A percentile compares a stretch with the other conserved stretches of the same genome.
These are phyloP conservation scores for Varroa destructor DNA, from an alignment of 1,140 invertebrate genomes.

Conservation along the genomic window DNA sequence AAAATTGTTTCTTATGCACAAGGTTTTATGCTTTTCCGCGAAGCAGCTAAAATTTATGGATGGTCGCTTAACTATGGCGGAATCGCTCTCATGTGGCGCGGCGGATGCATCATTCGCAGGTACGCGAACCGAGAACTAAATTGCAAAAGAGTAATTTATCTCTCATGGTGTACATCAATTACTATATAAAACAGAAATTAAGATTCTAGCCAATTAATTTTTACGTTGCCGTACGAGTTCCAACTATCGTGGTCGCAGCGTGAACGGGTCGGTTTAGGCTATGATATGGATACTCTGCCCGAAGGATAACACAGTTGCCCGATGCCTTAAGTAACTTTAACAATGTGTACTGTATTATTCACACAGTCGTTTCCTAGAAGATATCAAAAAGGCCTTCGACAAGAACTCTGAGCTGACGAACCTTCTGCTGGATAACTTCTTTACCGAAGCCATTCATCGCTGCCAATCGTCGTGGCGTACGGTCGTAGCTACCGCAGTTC, in stretches of 20 bases:
- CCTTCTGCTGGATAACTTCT: conserved; percentile 88
- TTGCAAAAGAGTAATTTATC: too few relatives aligned
- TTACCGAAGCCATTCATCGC: conserved; percentile 63
- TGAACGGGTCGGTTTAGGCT: too few relatives aligned
- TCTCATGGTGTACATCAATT: too few relatives aligned
- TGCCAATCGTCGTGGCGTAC: conserved; percentile 54
- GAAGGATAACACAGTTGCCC: too few relatives aligned
- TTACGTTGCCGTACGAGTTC: too few relatives aligned
- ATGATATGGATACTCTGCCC: too few relatives aligned
- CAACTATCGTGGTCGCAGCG: too few relatives aligned
- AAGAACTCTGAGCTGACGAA: conserved; percentile 77
- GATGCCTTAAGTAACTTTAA: too few relatives aligned
- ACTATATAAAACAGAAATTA: too few relatives aligned
- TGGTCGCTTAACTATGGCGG: conserved; percentile 97
- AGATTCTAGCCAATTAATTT: too few relatives aligned
- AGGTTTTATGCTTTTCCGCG: conserved; percentile 93
- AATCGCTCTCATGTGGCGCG: conserved; percentile 98
- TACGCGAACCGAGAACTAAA: conserved; percentile 36
- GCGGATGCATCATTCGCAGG: conserved; percentile 96
- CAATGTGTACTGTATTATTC: too few relatives aligned
- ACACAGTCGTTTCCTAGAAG: conserved; percentile 75
- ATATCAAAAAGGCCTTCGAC: conserved; percentile 91
- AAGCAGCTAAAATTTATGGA: conserved; percentile 73
- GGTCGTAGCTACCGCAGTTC: conserved; percentile 47
- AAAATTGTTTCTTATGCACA: conserved; percentile 99